A percentile compares a stretch with the other conserved stretches of the same genome.
Conservation (phyloP, 2,888 invertebrate species). For the Pseudococcus jackbeardsleyi region DNA sequence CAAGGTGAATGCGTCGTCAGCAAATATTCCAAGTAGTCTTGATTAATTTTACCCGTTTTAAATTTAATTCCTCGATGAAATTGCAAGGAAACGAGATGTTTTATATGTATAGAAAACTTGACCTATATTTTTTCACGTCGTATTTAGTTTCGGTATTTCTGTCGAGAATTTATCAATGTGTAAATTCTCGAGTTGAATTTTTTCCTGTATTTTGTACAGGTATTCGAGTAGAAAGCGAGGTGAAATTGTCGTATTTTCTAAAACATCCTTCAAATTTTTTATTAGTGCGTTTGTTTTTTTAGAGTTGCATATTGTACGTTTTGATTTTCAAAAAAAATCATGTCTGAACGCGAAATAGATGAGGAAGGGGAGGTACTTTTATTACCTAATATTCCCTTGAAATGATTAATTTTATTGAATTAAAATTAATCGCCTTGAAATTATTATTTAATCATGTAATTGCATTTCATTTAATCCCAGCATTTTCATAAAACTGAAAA, state of each 20-base stretch:
- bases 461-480: too few species aligned
- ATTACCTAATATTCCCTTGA: too few species aligned
- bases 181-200: too few species aligned
- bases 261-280: not conserved
- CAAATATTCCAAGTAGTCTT: not conserved
- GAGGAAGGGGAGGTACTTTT: too few species aligned
- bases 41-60: not conserved
- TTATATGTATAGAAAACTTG: not conserved
- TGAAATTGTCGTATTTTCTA: not conserved
- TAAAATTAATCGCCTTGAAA: too few species aligned
- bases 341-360: not conserved
- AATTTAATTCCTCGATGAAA: not conserved
- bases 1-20: not conserved
- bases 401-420: too few species aligned
- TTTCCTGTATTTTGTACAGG: not conserved
- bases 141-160: not conserved
- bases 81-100: not conserved
- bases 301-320: not conserved
- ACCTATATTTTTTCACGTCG: not conserved
- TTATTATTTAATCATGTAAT: too few species aligned
- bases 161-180: not conserved
- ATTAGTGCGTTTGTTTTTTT: constrained; percentile 3
- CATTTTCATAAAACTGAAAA: too few species aligned
- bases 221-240: not conserved
- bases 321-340: not conserved